A percentile compares a stretch with the other conserved stretches of the same genome.
phyloP scores from a whole-genome alignment of 2,888 invertebrate genomes.

The Altica lythri region DNA sequence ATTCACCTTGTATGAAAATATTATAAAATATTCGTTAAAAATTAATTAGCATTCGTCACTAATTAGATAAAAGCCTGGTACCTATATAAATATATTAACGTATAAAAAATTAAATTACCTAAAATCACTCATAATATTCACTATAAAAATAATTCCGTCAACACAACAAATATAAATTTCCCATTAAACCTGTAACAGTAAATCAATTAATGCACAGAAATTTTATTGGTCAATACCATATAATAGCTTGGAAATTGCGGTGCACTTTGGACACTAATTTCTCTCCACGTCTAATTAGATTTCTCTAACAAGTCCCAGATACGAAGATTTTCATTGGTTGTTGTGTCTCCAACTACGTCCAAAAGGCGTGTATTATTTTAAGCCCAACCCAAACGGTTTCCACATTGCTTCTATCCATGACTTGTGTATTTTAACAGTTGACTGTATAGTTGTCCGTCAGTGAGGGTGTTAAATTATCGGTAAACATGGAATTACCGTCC shows the following conservation, averaged over 20 bases:
- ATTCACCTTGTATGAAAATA: too few species aligned
- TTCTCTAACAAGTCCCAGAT: constrained; percentile 32
- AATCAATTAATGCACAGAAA: constrained; percentile 26
- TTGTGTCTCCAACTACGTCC: constrained; percentile 36
- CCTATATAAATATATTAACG: too few species aligned
- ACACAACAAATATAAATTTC: constrained; percentile 6
- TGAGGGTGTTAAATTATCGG: not conserved
- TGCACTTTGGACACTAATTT: constrained; percentile 32
- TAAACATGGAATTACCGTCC: constrained; percentile 43
- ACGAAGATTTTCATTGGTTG: constrained; percentile 33
- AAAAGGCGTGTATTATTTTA: constrained; percentile 36
- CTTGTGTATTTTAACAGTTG: constrained; percentile 10
- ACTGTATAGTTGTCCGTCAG: not conserved
- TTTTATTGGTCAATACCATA: constrained; percentile 35
- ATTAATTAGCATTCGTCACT: too few species aligned
- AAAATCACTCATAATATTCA: constrained; percentile 3
- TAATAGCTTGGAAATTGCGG: constrained; percentile 35
- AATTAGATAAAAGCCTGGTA: too few species aligned
- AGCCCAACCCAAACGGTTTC: constrained; percentile 5
- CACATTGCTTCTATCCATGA: constrained; percentile 1
- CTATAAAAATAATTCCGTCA: constrained; percentile 5
- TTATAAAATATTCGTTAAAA: too few species aligned
- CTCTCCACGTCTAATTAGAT: constrained; percentile 41
- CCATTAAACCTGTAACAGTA: constrained; percentile 4
- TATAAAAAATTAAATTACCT: too few species aligned